These are phyloP conservation scores for Perdita meconis DNA, from an alignment of 2,888 invertebrate genomes.

Conservation along the genomic window DNA sequence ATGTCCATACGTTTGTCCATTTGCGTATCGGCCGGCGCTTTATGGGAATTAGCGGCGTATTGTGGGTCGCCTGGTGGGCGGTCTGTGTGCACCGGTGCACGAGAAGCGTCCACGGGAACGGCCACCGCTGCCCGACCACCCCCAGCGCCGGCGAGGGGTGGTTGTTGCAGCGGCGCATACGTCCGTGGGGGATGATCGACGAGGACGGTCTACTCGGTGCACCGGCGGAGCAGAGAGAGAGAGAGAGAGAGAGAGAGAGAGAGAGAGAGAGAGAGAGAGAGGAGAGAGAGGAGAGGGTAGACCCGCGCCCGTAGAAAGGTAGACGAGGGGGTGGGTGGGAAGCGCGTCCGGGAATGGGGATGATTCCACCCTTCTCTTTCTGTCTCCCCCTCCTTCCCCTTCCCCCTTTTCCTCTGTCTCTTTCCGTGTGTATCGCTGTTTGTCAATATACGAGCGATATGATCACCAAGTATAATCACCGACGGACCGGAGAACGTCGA, in stretches of 20 bases:
- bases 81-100: slow-evolving; percentile 77
- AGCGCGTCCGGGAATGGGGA: slow-evolving; percentile 66
- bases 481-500: slow-evolving; percentile 68
- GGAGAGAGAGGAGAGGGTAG: slow-evolving; percentile 9
- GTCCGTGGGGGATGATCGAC: slow-evolving; percentile 55
- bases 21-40: slow-evolving; percentile 82
- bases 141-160: slow-evolving; percentile 26
- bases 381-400: slow-evolving; percentile 1
- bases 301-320: slow-evolving; percentile 31
- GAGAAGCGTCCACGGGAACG: slow-evolving; percentile 74
- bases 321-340: slow-evolving; percentile 35
- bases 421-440: slow-evolving; percentile 74
- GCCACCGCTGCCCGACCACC: slow-evolving; percentile 47
- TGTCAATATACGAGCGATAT: slow-evolving; percentile 82
- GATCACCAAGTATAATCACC: slow-evolving; percentile 83
- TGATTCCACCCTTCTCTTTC: slow-evolving; percentile 64
- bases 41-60: slow-evolving; percentile 83
- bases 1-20: slow-evolving; percentile 81
- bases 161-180: slow-evolving; percentile 46
- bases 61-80: slow-evolving; percentile 82
- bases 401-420: slow-evolving; percentile 1
- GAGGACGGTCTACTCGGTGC: slow-evolving; percentile 35
- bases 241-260: slow-evolving; percentile 13
- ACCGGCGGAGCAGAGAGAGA: neutral
- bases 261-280: neutral